These are phyloP conservation scores for Trididemnum nubilum DNA, from an alignment of 23 tunicate species.

Conservation along the genomic window DNA sequence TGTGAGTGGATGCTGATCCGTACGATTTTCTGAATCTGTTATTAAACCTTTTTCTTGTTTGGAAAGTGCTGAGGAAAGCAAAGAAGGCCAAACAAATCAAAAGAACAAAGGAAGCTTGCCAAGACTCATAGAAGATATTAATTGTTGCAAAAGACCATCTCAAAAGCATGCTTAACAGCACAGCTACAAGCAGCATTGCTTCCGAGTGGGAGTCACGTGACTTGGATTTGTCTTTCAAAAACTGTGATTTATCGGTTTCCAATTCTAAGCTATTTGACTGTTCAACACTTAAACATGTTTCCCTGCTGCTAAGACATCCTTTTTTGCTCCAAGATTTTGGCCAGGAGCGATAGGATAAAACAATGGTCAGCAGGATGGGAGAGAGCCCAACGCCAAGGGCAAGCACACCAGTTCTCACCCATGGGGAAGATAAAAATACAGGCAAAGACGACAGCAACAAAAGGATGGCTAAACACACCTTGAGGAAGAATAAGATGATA, in stretches of 20 bases:
- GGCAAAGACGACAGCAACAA: conserved; percentile 34
- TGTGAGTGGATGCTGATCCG: neutral
- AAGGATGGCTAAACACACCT: neutral
- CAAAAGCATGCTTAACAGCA: conserved; percentile 29
- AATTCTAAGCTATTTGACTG: neutral
- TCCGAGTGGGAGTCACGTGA: neutral
- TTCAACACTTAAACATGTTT: neutral
- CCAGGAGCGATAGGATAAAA: neutral
- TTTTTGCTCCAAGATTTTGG: neutral
- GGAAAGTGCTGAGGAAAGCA: conserved; percentile 5
- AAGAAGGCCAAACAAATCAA: neutral
- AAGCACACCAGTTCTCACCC: conserved; percentile 35
- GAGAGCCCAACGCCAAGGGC: conserved; percentile 33
- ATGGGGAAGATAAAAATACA: neutral
- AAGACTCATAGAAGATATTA: conserved; percentile 55
- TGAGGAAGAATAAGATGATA: neutral
- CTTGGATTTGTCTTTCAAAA: neutral
- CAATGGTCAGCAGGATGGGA: neutral
- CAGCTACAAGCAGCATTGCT: conserved; percentile 28
- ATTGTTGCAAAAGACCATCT: conserved; percentile 60
- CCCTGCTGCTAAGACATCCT: too few species aligned
- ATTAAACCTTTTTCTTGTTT: neutral
- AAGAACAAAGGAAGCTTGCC: conserved; percentile 41
- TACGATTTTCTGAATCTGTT: neutral
- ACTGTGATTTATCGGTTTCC: too few species aligned